Evolutionary conservation across 2,888 invertebrate species (phyloP), one percentile per base, ranked within the genome.

Genomic region (Acanthoscelides obtectus): DNA sequence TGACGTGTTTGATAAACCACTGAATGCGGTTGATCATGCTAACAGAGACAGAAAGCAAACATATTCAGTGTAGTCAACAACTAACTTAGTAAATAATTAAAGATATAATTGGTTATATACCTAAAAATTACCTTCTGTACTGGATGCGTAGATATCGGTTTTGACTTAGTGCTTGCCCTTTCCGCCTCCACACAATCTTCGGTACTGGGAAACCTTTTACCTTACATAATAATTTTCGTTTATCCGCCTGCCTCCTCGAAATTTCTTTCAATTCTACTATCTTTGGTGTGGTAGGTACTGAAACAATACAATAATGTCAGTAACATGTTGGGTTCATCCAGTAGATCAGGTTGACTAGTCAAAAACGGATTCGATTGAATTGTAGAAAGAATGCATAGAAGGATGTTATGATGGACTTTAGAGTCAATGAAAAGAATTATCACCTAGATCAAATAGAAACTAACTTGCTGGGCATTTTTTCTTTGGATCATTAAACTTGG

Each of bases 141-240:
- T 87, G 89, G 87, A 90, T 90, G 85, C 88, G 88, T 83, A 88
- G 87, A 81, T 88, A 85, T 77, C 87, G 86, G 75, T 88, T 87
- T 73, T 88, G 89, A 81, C 89, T 89, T 79, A 91, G 88, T 72
- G 88, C 87, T 78, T 90, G 89, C 79, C 90, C 91, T 87, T 93
- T 90, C 86, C 92, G 92, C 87, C 90, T 92, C 96, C 96, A 96
- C 79, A 92, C 89, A 79, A 96, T 91, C 78, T 92, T 89, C 25
- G 96, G 96, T 75, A 92, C 90, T 66, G 96, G 96, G 78, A 92
- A 89, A 63, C 93, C 93, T 84, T 89, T 89, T 78, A 93, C 92
- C 78, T 89, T 90, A 85, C 95, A 95, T 80, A 92, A 90, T 81
- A 96, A 89, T 81, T 88, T 87, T 84, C 92, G 79, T 75, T 79